A percentile compares a stretch with the other conserved stretches of the same genome.
Evolutionary conservation across 2,888 invertebrate species (phyloP).

Genomic region (Calameuta filiformis): DNA sequence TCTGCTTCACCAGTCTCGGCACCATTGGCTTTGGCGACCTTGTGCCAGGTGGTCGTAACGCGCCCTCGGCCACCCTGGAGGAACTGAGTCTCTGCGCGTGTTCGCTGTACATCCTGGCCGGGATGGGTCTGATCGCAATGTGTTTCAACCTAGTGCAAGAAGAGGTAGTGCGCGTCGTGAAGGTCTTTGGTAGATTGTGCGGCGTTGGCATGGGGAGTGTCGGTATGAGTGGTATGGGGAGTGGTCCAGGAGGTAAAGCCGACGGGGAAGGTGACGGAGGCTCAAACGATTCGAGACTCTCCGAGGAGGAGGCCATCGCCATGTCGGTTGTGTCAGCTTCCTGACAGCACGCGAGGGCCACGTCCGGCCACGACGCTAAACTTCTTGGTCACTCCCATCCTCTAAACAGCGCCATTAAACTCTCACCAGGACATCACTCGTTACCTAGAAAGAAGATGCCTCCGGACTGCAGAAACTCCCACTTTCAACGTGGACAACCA

Average conservation of each 20-base stretch:
- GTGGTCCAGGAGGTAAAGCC: slow-evolving; percentile 47
- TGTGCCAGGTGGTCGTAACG: slow-evolving; percentile 72
- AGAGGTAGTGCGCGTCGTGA: slow-evolving; percentile 73
- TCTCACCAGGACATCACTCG: slow-evolving; percentile 67
- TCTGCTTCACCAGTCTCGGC: slow-evolving; percentile 82
- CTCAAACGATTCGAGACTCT: slow-evolving; percentile 50
- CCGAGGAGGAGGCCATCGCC: slow-evolving; percentile 67
- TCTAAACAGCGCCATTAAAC: slow-evolving; percentile 48
- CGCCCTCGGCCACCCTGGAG: slow-evolving; percentile 66
- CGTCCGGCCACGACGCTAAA: slow-evolving; percentile 65
- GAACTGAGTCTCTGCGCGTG: slow-evolving; percentile 82
- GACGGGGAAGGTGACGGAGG: slow-evolving; percentile 48
- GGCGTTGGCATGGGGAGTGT: slow-evolving; percentile 44
- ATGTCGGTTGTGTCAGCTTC: slow-evolving; percentile 67
- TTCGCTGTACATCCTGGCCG: slow-evolving; percentile 83
- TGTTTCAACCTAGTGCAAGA: slow-evolving; percentile 88
- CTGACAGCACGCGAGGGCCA: slow-evolving; percentile 70
- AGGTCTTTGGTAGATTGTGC: slow-evolving; percentile 67
- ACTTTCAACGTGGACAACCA: slow-evolving; percentile 76
- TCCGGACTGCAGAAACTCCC: slow-evolving; percentile 45
- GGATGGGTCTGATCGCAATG: slow-evolving; percentile 88
- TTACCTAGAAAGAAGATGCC: slow-evolving; percentile 66
- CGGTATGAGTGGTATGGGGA: slow-evolving; percentile 45
- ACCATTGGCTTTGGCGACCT: slow-evolving; percentile 88
- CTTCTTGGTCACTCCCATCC: slow-evolving; percentile 53